Evolutionary conservation across 2,797 vertebrate genomes (phyloP).

Genomic region (Gobio occitaniae): DNA sequence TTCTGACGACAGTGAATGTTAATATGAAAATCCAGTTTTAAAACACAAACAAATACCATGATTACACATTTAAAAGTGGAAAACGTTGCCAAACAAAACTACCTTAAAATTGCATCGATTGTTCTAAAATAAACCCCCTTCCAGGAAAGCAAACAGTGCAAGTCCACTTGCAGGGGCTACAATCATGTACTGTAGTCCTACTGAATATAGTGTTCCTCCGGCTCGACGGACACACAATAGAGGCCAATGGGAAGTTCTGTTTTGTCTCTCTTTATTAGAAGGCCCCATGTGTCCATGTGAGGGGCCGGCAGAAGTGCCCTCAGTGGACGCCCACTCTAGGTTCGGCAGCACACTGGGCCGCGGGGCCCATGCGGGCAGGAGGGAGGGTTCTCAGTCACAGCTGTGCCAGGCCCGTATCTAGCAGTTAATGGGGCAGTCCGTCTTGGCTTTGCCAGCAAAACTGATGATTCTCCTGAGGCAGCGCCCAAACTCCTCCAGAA

Average conservation of each 20-base stretch:
- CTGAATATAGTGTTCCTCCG: constrained; percentile 41
- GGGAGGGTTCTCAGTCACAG: not conserved
- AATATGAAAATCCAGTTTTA: constrained; percentile 42
- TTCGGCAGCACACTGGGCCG: not conserved
- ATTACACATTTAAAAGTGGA: constrained; percentile 54
- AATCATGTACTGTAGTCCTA: constrained; percentile 38
- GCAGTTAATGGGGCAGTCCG: constrained; percentile 93
- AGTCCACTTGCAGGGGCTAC: constrained; percentile 67
- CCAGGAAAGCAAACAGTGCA: constrained; percentile 65
- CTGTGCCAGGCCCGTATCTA: constrained; percentile 66
- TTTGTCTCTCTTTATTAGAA: constrained; percentile 3
- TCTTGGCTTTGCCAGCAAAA: constrained; percentile 95
- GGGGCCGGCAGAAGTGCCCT: not conserved
- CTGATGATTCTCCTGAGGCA: constrained; percentile 97
- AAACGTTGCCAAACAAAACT: constrained; percentile 48
- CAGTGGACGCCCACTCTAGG: not conserved
- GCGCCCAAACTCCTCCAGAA: constrained; percentile 98
- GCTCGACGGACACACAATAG: not conserved
- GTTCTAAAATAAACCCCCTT: constrained; percentile 76
- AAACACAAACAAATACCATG: constrained; percentile 52
- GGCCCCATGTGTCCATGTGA: not conserved
- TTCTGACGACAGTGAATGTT: not conserved
- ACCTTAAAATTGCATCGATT: constrained; percentile 62
- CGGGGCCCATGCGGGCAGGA: not conserved
- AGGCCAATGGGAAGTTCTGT: constrained; percentile 22